Evolutionary conservation across 2,113 vertebrate species (phyloP).

Genomic region (Climacteris rufus): DNA sequence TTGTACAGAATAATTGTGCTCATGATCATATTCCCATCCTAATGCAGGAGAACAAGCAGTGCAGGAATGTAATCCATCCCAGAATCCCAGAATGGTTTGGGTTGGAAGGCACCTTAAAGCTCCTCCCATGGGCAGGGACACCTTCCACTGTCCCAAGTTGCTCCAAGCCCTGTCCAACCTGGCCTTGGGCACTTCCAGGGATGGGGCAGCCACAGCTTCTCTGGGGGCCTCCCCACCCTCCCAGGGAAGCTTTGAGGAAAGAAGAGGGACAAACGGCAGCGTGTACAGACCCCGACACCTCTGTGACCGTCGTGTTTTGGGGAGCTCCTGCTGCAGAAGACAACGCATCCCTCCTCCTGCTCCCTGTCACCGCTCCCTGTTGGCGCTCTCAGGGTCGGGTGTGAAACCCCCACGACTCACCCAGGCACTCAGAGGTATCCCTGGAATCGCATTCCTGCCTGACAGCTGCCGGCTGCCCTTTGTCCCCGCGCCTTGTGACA

Average conservation of each 20-base stretch:
- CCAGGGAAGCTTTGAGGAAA: background rate
- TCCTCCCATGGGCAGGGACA: background rate
- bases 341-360: background rate
- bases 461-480: background rate
- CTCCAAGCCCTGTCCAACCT: background rate
- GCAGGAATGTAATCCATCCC: fast-evolving
- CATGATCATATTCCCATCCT: background rate
- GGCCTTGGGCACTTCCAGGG: background rate
- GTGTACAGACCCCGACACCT: background rate
- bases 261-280: background rate
- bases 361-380: fast-evolving
- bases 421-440: background rate
- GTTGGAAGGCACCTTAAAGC: background rate
- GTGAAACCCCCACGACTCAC: background rate
- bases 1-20: background rate
- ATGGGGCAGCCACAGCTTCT: background rate
- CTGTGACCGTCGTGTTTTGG: fast-evolving
- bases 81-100: background rate
- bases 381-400: background rate
- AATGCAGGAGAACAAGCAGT: background rate
- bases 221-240: background rate
- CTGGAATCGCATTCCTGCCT: background rate
- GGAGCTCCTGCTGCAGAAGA: background rate
- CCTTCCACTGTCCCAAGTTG: fast-evolving
- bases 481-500: background rate